A percentile compares a stretch with the other conserved stretches of the same genome.
Evolutionary conservation across 2,113 vertebrate species (phyloP).

Genomic region (Gorsachius goisagi): DNA sequence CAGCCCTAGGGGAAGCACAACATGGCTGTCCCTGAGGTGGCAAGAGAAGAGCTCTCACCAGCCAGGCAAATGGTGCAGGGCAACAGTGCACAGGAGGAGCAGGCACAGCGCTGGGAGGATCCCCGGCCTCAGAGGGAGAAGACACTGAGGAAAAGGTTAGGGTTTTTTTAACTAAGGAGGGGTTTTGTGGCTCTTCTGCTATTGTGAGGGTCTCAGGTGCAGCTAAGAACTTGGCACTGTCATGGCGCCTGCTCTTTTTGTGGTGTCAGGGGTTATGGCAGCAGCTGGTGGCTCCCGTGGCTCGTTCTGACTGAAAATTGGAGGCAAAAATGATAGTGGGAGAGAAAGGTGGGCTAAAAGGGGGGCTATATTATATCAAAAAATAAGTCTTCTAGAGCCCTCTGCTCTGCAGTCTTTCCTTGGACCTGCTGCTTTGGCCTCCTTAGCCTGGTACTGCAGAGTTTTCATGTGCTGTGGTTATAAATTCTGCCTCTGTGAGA

Average conservation of each 20-base stretch:
- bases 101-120: not conserved
- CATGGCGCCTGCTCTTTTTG: accelerated
- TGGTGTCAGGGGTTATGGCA: not conserved
- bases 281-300: not conserved
- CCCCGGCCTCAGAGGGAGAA: not conserved
- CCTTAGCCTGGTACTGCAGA: not conserved
- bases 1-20: not conserved
- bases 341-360: not conserved
- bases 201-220: accelerated
- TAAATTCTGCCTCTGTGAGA: not conserved
- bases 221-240: not conserved
- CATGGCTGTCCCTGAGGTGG: accelerated
- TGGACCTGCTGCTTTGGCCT: not conserved
- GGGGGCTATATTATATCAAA: not conserved
- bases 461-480: not conserved
- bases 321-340: not conserved
- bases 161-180: not conserved
- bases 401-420: not conserved
- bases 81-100: not conserved
- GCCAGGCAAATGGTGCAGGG: not conserved
- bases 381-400: not conserved
- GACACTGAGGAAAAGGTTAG: not conserved
- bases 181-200: not conserved
- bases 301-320: not conserved
- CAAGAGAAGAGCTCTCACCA: accelerated